Conservation (phyloP, 2,113 vertebrate genomes). For the Carollia perspicillata region DNA sequence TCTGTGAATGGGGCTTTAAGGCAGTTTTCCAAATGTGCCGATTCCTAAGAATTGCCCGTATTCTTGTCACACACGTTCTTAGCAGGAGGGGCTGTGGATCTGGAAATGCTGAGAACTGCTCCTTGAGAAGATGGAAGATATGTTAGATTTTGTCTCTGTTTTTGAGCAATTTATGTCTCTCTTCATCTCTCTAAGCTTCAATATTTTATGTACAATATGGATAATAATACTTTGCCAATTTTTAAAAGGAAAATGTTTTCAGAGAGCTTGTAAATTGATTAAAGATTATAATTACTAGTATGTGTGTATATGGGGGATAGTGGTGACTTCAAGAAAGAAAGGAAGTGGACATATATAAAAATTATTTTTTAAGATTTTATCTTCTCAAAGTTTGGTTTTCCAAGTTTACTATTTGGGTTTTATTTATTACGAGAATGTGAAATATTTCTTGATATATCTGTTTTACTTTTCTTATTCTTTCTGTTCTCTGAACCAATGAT, state of each 20-base stretch:
- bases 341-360: background rate
- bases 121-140: background rate
- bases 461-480: background rate
- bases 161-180: background rate
- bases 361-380: background rate
- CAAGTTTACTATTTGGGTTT: background rate
- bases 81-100: background rate
- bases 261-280: background rate
- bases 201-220: background rate
- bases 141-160: conserved; percentile 26
- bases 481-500: background rate
- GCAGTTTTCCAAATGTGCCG: background rate
- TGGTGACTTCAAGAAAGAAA: background rate
- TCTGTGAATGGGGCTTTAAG: background rate
- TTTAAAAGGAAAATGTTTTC: conserved; percentile 28
- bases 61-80: background rate
- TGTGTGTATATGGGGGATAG: background rate
- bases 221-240: background rate
- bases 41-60: background rate
- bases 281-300: background rate
- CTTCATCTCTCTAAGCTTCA: background rate
- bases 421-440: background rate
- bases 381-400: background rate
- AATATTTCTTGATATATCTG: background rate
- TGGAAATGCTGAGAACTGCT: background rate